These are phyloP conservation scores for Labeo catla DNA, from an alignment of 2,113 vertebrate genomes.

Conservation along the genomic window DNA sequence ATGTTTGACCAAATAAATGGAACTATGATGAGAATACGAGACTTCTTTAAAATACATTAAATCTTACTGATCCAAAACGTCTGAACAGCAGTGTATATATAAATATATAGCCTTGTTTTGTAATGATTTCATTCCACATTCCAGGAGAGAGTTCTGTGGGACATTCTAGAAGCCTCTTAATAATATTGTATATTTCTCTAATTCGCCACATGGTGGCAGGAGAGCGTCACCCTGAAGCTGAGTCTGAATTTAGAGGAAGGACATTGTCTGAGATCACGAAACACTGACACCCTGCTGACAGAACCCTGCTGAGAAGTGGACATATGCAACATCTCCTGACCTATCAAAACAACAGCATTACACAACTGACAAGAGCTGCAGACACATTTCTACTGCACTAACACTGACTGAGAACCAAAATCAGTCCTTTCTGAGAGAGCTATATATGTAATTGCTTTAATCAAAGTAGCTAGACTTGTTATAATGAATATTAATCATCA, in stretches of 20 bases:
- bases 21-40: too few relatives aligned
- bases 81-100: too few relatives aligned
- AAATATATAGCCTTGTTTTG: too few relatives aligned
- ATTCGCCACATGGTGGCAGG: constrained; percentile 19
- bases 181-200: neutral
- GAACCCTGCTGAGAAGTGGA: neutral
- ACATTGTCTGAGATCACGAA: neutral
- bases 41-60: too few relatives aligned
- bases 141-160: neutral
- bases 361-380: neutral
- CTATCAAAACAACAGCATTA: constrained; percentile 18
- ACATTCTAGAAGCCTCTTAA: neutral
- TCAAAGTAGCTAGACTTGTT: neutral
- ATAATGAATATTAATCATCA: neutral
- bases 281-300: constrained; percentile 18
- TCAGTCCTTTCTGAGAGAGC: neutral
- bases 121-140: too few relatives aligned
- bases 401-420: neutral
- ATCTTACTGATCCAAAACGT: too few relatives aligned
- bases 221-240: neutral
- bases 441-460: neutral
- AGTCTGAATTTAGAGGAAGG: neutral
- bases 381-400: neutral
- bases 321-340: constrained; percentile 9
- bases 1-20: too few relatives aligned